phyloP scores from a whole-genome alignment of 2,797 vertebrate genomes.

The Anguilla anguilla region DNA sequence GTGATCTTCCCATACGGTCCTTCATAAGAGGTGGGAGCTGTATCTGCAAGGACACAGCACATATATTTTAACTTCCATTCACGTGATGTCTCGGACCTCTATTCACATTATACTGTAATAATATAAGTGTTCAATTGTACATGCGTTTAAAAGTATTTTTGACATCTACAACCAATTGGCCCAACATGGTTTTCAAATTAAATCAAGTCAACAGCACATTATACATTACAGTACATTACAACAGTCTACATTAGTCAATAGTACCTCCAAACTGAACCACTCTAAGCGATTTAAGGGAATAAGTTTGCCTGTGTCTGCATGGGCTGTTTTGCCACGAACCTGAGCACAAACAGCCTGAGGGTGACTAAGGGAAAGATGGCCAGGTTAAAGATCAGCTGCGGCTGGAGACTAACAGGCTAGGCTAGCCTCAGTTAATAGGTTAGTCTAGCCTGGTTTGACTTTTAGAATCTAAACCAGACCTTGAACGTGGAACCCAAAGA shows the following conservation, averaged over 20 bases:
- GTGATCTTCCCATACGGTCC: constrained; percentile 88
- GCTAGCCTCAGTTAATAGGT: not conserved
- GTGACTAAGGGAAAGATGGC: not conserved
- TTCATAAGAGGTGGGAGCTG: constrained; percentile 90
- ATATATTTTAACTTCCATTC: not conserved
- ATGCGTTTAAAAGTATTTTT: too few species aligned
- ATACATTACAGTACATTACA: not conserved
- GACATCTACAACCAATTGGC: not conserved
- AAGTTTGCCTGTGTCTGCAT: not conserved
- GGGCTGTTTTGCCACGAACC: not conserved
- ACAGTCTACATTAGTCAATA: not conserved
- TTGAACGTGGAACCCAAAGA: not conserved
- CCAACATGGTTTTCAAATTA: not conserved
- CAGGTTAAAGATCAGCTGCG: not conserved
- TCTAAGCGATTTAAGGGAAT: not conserved
- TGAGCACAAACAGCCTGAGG: not conserved
- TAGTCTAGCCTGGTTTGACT: not conserved
- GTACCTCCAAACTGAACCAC: not conserved
- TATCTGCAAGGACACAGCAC: constrained; percentile 59
- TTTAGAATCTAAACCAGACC: not conserved
- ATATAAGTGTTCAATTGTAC: not conserved
- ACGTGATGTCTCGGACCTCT: not conserved
- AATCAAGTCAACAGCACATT: not conserved
- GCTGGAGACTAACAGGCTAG: not conserved
- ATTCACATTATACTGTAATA: not conserved